Evolutionary conservation across 1,140 invertebrate species (phyloP), one percentile per base, ranked within the genome.

Genomic region (Hylyphantes graminicola): DNA sequence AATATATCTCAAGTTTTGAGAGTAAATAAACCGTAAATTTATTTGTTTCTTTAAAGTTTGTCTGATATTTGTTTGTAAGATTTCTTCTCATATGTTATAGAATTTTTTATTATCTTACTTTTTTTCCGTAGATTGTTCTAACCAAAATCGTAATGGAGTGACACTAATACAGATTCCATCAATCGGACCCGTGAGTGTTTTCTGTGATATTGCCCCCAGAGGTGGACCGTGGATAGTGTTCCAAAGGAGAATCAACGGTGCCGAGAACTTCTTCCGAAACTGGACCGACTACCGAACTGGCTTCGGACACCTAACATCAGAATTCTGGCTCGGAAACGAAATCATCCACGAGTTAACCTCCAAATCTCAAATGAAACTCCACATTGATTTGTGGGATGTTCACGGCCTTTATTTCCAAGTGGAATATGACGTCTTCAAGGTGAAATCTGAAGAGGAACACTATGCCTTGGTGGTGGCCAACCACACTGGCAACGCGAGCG

Each of bases 211-310:
- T 82, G 88, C 90, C 50, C 88, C 88, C 7, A 87, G 90, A 77
- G 89, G 89, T 10, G 91, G 90, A 15, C 94, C 95, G 0, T 96
- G 94, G 93, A 96, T 95, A 6, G 92, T 96, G 0, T 91, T 97
- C 9, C 95, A 96, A 86, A 92, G 93, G 7, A 92, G 96, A 4
- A 92, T 92, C 86, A 95, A 97, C 87, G 95, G 95, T 3, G 92
- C 88, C 3, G 87, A 89, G 7, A 88, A 88, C 79, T 91, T 91
- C 84, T 89, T 89, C 86, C 88, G 90, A 8, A 87, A 88, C 7
- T 92, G 91, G 90, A 80, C 88, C 15, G 91, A 91, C 73, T 92
- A 92, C 87, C 89, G 89, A 85, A 77, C 87, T 35, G 91, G 90
- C 7, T 91, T 91, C 81, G 91, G 91, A 5, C 87, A 89, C 63